phyloP scores from a whole-genome alignment of 1,140 invertebrate species.

The Spodoptera litura region DNA sequence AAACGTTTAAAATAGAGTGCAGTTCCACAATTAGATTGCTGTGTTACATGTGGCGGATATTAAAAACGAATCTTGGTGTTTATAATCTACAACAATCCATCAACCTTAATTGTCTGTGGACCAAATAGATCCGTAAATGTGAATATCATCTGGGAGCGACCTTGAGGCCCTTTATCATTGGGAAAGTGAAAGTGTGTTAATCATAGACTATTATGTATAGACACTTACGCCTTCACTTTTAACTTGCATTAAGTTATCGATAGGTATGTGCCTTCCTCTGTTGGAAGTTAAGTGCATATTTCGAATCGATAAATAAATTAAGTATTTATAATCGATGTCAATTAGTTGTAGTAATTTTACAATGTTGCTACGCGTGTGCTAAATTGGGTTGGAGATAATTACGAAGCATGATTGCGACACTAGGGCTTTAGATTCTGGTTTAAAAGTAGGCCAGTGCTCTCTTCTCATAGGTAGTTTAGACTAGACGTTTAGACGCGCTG shows the following conservation, averaged over 20 bases:
- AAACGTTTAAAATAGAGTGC: too few relatives aligned
- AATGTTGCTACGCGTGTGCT: slow-evolving; percentile 6
- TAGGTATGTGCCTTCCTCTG: neutral
- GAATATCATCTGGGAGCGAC: slow-evolving; percentile 26
- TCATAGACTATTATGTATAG: slow-evolving; percentile 23
- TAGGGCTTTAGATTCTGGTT: slow-evolving; percentile 1
- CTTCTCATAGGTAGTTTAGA: slow-evolving; percentile 1
- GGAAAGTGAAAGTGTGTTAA: slow-evolving; percentile 42
- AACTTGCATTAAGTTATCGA: slow-evolving; percentile 25
- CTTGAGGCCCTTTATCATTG: slow-evolving; percentile 46
- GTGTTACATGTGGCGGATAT: neutral
- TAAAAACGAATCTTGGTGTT: slow-evolving; percentile 2
- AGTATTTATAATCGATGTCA: slow-evolving; percentile 10
- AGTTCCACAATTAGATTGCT: neutral
- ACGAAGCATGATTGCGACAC: slow-evolving; percentile 25
- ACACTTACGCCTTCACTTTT: slow-evolving; percentile 40
- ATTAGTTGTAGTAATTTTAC: slow-evolving; percentile 11
- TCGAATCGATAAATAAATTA: slow-evolving; percentile 2
- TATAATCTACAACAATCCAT: slow-evolving; percentile 27
- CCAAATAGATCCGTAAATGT: slow-evolving; percentile 29
- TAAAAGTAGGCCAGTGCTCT: slow-evolving; percentile 11
- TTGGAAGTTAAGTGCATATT: slow-evolving; percentile 14
- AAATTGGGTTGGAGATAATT: slow-evolving; percentile 21
- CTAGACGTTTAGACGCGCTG: too few relatives aligned
- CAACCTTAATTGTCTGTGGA: slow-evolving; percentile 30